Percentiles rank a stretch among this genome's conserved stretches.
Evolutionary conservation across 2,888 invertebrate genomes (phyloP).

Genomic region (Euspilapteryx auroguttella): DNA sequence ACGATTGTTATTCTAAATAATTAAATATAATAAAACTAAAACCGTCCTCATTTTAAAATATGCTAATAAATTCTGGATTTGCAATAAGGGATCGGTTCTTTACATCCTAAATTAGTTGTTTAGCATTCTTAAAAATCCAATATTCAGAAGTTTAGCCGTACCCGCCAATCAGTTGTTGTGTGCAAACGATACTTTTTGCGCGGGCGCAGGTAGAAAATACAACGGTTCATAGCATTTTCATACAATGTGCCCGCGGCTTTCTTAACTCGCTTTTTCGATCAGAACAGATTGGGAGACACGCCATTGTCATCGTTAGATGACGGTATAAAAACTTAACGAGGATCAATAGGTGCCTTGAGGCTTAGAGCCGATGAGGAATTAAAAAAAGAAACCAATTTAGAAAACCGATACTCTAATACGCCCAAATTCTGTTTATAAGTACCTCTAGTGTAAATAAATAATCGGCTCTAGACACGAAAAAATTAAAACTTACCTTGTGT

Average conservation of each 20-base stretch:
- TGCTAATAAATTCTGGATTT: slow-evolving; percentile 15
- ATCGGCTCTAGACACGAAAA: too few relatives aligned
- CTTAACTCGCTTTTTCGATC: slow-evolving; percentile 45
- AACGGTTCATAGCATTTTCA: slow-evolving; percentile 51
- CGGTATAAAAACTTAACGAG: slow-evolving; percentile 29
- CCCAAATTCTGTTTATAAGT: too few relatives aligned
- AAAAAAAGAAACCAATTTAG: too few relatives aligned
- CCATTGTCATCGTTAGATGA: slow-evolving; percentile 56
- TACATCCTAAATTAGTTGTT: slow-evolving; percentile 42
- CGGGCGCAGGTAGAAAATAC: slow-evolving; percentile 47
- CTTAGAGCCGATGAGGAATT: too few relatives aligned
- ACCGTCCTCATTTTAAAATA: too few relatives aligned
- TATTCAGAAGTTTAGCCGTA: slow-evolving; percentile 18
- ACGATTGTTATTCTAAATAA: too few relatives aligned
- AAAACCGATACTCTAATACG: too few relatives aligned
- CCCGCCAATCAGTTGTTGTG: slow-evolving; percentile 36
- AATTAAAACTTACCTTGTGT: slow-evolving; percentile 76
- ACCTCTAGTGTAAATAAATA: too few relatives aligned
- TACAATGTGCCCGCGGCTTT: slow-evolving; percentile 55
- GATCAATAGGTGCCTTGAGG: slow-evolving; percentile 2
- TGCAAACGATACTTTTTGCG: slow-evolving; percentile 49
- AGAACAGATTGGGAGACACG: slow-evolving; percentile 49
- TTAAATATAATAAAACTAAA: too few relatives aligned
- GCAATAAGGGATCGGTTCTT: slow-evolving; percentile 27
- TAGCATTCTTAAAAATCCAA: slow-evolving; percentile 18